Base-by-base conservation (phyloP, 1,140 invertebrate genomes). In the Leptinotarsa undecemlineata region DNA sequence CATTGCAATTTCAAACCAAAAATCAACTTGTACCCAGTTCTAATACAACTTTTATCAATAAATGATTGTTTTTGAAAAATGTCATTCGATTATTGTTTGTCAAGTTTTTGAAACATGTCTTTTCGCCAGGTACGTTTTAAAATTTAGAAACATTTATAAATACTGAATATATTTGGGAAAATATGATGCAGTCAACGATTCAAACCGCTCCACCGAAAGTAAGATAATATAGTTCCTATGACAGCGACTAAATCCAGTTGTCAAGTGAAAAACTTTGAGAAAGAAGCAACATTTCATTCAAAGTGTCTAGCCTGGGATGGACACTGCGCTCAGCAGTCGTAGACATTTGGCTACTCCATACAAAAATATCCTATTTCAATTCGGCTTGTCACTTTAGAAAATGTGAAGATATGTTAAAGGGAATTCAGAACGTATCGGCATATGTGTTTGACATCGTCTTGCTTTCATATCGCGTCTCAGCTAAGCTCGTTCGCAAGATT, bases 311-410 rank as follows among this genome's bases (percentile, higher is more conserved):
- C 13, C 15, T 8, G 4, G 48, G 3, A 51, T n/a, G 48, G 48
- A 57, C 48, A n/a, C 3, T 14, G 14, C 48, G 48, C n/a, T 57
- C n/a, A 15, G n/a, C 48, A 17, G 48, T 57, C 15, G 48, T n/a
- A 57, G 66, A 60, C 69, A 71, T 71, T 71, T 60, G 61, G n/a
- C 60, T 61, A 66, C 26, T 66, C 63, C 71, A 72, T 72, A 42
- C 71, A 48, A 21, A 72, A 66, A 72, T 72, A 72, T 66, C 71
- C 62, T 63, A 72, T 72, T 72, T 72, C 71, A 64, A 64, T 72
- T 64, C 61, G 42, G 61, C 19, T 63, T 21, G 71, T 61, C 71
- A 60, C 71, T 72, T 72, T 64, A 48, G 61, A 33, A 69, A 62
- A 61, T 64, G 60, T 64, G 71, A 15, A 66, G 51, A 20, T 63